Percentiles rank a stretch among this genome's conserved stretches.
phyloP scores from a whole-genome alignment of 1,140 invertebrate species.

The Drosophila melanica region DNA sequence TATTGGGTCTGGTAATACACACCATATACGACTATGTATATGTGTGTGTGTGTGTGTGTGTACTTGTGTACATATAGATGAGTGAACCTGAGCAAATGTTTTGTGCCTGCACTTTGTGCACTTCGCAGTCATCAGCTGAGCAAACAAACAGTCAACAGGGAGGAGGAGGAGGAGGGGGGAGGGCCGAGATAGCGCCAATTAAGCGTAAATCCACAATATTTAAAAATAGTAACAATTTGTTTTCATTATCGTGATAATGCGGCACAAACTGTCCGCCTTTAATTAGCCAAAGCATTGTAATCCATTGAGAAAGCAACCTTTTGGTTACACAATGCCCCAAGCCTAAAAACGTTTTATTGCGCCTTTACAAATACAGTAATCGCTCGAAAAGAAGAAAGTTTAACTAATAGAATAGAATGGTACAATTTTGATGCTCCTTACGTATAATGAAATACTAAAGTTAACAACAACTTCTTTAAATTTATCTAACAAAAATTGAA shows the following conservation, averaged over 20 bases:
- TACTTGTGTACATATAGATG: background rate
- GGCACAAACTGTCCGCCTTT: slow-evolving; percentile 21
- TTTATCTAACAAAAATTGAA: too few relatives aligned
- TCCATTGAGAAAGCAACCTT: slow-evolving; percentile 31
- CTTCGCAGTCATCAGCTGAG: slow-evolving; percentile 55
- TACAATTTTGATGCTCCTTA: too few relatives aligned
- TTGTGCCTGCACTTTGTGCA: slow-evolving; percentile 50
- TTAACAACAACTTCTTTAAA: too few relatives aligned
- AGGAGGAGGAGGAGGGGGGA: background rate
- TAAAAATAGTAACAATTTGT: slow-evolving; percentile 75
- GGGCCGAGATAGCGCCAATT: slow-evolving; percentile 51
- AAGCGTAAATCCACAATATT: slow-evolving; percentile 32
- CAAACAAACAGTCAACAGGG: slow-evolving; percentile 31
- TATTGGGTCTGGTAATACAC: slow-evolving; percentile 41
- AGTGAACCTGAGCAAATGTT: slow-evolving; percentile 10
- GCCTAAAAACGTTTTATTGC: slow-evolving; percentile 54
- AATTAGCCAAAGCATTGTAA: slow-evolving; percentile 48
- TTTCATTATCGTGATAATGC: slow-evolving; percentile 59
- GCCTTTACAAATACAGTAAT: slow-evolving; percentile 54
- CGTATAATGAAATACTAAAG: too few relatives aligned
- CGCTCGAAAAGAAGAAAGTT: background rate
- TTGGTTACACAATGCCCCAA: slow-evolving; percentile 12
- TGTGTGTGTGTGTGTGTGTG: too few relatives aligned
- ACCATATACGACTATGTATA: too few relatives aligned
- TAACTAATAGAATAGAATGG: too few relatives aligned